phyloP scores from a whole-genome alignment of 2,888 invertebrate species.

The Hydroisotoma schaefferi region DNA sequence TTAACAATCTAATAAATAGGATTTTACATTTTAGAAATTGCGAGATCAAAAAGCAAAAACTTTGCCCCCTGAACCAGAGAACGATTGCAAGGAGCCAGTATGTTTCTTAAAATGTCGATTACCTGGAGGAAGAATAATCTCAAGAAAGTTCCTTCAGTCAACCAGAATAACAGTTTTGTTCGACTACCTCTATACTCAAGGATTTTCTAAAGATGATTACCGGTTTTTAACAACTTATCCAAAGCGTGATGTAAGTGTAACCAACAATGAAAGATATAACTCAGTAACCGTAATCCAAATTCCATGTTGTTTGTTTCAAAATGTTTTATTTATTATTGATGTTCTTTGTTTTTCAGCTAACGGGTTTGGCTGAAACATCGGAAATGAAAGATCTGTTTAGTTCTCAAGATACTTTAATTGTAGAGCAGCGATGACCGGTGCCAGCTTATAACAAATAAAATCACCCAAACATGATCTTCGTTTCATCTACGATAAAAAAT shows the following conservation, averaged over 20 bases:
- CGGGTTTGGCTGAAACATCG: conserved; percentile 35
- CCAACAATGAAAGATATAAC: neutral
- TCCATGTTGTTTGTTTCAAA: neutral
- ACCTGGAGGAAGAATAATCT: conserved; percentile 45
- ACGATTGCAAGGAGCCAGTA: conserved; percentile 37
- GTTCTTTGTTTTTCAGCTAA: conserved; percentile 33
- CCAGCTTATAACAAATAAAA: neutral
- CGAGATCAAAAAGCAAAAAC: conserved; percentile 35
- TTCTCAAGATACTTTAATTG: conserved; percentile 47
- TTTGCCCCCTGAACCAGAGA: conserved; percentile 45
- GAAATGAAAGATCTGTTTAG: conserved; percentile 45
- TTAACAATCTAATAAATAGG: neutral
- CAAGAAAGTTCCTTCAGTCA: conserved; percentile 44
- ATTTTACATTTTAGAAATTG: conserved; percentile 26
- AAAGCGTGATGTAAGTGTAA: conserved; percentile 48
- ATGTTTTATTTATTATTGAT: neutral
- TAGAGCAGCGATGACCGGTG: conserved; percentile 46
- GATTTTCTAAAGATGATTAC: conserved; percentile 43
- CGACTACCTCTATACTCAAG: conserved; percentile 47
- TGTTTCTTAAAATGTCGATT: conserved; percentile 45
- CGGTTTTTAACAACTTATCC: conserved; percentile 47
- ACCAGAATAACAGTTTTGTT: conserved; percentile 43
- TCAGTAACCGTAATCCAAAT: neutral
- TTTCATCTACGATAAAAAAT: neutral
- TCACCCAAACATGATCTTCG: neutral